A percentile compares a stretch with the other conserved stretches of the same genome.
These are phyloP conservation scores for Noctua comes DNA, from an alignment of 2,888 invertebrate species.

Conservation along the genomic window DNA sequence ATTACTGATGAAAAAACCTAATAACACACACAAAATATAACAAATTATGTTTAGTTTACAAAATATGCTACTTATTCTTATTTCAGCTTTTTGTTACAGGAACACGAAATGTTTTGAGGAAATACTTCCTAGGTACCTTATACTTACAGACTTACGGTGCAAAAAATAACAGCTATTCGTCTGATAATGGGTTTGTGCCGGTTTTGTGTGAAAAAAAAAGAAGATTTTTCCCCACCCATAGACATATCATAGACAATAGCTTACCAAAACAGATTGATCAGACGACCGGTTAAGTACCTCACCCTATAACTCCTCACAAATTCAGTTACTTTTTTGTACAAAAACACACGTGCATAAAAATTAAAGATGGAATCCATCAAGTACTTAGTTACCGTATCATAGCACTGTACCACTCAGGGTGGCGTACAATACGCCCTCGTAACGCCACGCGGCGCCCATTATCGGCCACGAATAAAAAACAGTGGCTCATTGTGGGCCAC, in stretches of 20 bases:
- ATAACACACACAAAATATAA: too few species aligned
- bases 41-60: background rate
- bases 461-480: constrained; percentile 78
- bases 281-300: constrained; percentile 16
- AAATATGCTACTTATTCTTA: background rate
- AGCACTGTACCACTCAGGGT: constrained; percentile 60
- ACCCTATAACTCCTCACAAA: constrained; percentile 31
- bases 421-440: constrained; percentile 79
- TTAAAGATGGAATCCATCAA: constrained; percentile 43
- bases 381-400: constrained; percentile 65
- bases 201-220: background rate
- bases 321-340: constrained; percentile 40
- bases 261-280: constrained; percentile 4
- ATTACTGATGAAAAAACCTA: too few species aligned
- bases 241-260: background rate
- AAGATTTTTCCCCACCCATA: background rate
- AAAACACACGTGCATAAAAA: constrained; percentile 65
- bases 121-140: background rate
- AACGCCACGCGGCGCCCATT: constrained; percentile 85
- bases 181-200: background rate
- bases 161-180: background rate
- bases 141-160: background rate
- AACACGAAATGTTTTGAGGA: background rate
- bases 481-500: constrained; percentile 74
- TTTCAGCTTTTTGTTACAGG: background rate